phyloP scores from a whole-genome alignment of 2,113 vertebrate genomes.

The Petrocephalus zakoni region DNA sequence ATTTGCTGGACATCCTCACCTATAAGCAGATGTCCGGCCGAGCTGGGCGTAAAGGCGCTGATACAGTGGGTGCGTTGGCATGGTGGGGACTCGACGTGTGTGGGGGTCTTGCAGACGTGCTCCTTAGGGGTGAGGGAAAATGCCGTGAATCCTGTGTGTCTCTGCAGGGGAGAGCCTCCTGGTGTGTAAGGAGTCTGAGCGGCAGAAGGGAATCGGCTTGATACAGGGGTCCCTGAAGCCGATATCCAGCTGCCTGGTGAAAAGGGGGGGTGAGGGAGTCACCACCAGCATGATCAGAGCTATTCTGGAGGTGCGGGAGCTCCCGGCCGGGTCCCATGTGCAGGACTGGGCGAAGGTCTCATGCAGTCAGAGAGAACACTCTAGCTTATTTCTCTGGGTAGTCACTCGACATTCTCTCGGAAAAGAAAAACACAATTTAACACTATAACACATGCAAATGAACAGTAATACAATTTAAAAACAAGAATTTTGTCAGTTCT shows the following conservation, averaged over 20 bases:
- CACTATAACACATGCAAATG: no score
- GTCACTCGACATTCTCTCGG: no score
- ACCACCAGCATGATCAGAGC: constrained; percentile 89
- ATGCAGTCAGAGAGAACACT: no score
- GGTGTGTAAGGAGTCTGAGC: constrained; percentile 85
- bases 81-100: background rate
- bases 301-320: constrained; percentile 79
- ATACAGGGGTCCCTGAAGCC: constrained; percentile 80
- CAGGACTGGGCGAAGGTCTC: background rate
- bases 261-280: constrained; percentile 72
- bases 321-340: background rate
- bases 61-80: constrained; percentile 71
- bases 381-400: no score
- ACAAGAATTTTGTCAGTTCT: background rate
- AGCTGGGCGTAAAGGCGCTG: constrained; percentile 90
- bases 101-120: background rate
- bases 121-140: background rate
- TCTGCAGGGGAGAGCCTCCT: constrained; percentile 85
- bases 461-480: background rate
- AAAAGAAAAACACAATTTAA: no score
- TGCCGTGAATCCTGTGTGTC: background rate
- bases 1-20: constrained; percentile 76
- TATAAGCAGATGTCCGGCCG: constrained; percentile 97
- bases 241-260: constrained; percentile 80
- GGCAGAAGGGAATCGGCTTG: constrained; percentile 75